These are phyloP conservation scores for Scaptomyza tumidula DNA, from an alignment of 2,888 invertebrate genomes.

Conservation along the genomic window DNA sequence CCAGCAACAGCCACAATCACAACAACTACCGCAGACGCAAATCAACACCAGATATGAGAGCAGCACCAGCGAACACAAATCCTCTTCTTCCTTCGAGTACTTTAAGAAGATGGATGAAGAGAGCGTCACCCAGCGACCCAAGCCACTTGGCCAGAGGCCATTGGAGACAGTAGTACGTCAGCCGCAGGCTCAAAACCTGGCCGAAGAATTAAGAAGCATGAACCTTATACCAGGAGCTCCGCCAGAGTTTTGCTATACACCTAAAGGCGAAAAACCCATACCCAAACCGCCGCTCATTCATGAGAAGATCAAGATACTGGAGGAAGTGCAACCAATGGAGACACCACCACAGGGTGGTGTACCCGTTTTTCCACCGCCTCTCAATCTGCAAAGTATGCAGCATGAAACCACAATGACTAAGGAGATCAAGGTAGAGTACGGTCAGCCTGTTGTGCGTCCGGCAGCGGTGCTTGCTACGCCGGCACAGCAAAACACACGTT, in stretches of 20 bases:
- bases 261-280: conserved; percentile 84
- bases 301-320: conserved; percentile 87
- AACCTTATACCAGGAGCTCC: conserved; percentile 89
- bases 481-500: conserved; percentile 77
- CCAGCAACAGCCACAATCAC: conserved; percentile 47
- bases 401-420: conserved; percentile 77
- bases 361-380: conserved; percentile 84
- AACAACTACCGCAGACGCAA: conserved; percentile 48
- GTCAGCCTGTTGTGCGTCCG: conserved; percentile 84
- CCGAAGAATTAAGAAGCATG: conserved; percentile 84
- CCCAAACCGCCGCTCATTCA: conserved; percentile 85
- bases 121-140: conserved; percentile 57
- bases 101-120: conserved; percentile 87
- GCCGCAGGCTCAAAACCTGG: conserved; percentile 63
- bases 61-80: conserved; percentile 86
- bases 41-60: conserved; percentile 82
- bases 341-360: conserved; percentile 86
- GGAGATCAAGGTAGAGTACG: conserved; percentile 81
- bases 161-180: conserved; percentile 60
- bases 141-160: conserved; percentile 54
- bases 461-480: conserved; percentile 80
- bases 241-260: conserved; percentile 88
- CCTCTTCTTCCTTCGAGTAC: conserved; percentile 88
- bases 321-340: conserved; percentile 86
- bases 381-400: conserved; percentile 64